Evolutionary conservation across 2,113 vertebrate genomes (phyloP).

Genomic region (Poeciliopsis turrubarensis): DNA sequence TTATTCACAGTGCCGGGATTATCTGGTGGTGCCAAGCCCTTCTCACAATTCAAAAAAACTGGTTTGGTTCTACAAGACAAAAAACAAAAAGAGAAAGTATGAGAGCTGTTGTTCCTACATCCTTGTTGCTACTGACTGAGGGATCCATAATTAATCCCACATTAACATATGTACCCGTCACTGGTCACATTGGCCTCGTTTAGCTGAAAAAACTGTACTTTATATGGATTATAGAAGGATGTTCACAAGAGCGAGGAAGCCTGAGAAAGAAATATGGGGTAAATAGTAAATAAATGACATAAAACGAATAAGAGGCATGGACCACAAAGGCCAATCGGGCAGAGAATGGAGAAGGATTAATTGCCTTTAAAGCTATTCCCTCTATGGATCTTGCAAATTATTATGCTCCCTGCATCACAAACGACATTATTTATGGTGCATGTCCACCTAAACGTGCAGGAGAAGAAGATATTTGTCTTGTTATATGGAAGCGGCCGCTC

Average conservation of each 20-base stretch:
- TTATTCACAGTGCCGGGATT: conserved; percentile 32
- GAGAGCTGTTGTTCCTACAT: conserved; percentile 20
- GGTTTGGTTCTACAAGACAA: conserved; percentile 33
- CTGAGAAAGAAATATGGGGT: neutral
- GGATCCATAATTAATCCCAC: neutral
- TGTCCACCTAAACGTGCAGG: conserved; percentile 5
- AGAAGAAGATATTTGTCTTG: conserved; percentile 33
- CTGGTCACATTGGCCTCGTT: conserved; percentile 18
- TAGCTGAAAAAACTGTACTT: neutral
- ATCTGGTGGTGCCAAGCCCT: conserved; percentile 2
- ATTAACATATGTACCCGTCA: neutral
- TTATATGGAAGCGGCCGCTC: conserved; percentile 7
- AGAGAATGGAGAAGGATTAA: conserved; percentile 22
- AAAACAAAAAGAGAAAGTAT: neutral
- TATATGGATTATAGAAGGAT: conserved; percentile 6
- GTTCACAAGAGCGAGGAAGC: neutral
- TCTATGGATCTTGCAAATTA: conserved; percentile 16
- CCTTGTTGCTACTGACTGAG: conserved; percentile 4
- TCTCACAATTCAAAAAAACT: conserved; percentile 22
- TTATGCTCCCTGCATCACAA: conserved; percentile 4
- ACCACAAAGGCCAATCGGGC: neutral
- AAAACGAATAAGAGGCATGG: conserved; percentile 11
- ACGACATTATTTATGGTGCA: neutral
- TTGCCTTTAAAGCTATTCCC: conserved; percentile 2
- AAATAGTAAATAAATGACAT: conserved; percentile 7